A percentile compares a stretch with the other conserved stretches of the same genome.
phyloP scores from a whole-genome alignment of 2,797 vertebrate species.

The Cirrhinus molitorella region DNA sequence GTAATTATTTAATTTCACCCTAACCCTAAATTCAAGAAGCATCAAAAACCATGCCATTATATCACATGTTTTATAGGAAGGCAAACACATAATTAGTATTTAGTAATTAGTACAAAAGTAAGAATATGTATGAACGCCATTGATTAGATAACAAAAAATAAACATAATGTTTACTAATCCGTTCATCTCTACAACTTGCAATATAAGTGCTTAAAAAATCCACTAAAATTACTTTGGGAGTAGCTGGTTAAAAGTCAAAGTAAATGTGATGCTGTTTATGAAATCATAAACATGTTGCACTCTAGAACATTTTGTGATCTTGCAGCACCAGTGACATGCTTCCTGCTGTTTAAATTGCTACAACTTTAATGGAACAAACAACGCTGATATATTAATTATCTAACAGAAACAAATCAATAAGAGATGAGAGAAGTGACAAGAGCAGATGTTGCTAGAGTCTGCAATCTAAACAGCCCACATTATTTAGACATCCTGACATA shows the following conservation, averaged over 20 bases:
- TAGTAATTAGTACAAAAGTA: no score
- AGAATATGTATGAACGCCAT: background rate
- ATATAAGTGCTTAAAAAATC: background rate
- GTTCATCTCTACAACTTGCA: background rate
- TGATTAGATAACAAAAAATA: no score
- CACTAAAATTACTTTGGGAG: background rate
- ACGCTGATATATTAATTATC: background rate
- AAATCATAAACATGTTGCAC: background rate
- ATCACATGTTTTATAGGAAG: background rate
- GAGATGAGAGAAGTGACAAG: background rate
- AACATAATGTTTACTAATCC: background rate
- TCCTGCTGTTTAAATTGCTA: background rate
- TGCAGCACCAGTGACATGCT: background rate
- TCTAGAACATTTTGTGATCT: background rate
- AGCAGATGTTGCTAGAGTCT: background rate
- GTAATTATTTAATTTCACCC: no score
- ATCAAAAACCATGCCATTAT: background rate
- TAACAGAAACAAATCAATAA: background rate
- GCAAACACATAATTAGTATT: background rate
- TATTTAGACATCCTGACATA: background rate
- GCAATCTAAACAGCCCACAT: background rate
- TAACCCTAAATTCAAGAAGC: background rate
- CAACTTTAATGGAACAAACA: conserved; percentile 21
- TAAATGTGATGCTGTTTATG: conserved; percentile 4
- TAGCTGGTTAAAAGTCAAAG: background rate